Evolutionary conservation across 2,113 vertebrate genomes (phyloP), one percentile per base, ranked within the genome.

Genomic region (Gnathonemus echidnorhynchus): DNA sequence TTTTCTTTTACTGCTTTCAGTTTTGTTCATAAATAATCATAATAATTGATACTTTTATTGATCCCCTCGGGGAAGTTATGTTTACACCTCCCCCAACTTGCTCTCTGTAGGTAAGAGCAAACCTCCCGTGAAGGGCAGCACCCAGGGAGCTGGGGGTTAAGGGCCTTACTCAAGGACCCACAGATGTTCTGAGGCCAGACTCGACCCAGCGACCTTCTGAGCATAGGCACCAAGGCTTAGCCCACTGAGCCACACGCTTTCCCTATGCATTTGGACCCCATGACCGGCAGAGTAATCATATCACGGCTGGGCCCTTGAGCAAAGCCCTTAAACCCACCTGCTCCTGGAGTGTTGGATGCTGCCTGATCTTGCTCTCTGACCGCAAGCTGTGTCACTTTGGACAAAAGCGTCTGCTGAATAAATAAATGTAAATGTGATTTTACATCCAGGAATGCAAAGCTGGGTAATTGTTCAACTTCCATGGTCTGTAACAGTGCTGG

Each of bases 401-500:
- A 70, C 62, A 31, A 70, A 70, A 13, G 62, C 62, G 0, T 11
- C n/a, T 70, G 62, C 62, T 3, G 8, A 66, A 66, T 31, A 66
- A 66, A 66, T 66, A 31, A 70, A 66, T 66, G 62, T 66, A 66
- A 66, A 70, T 70, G 62, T 80, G 35, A 80, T 42, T 80, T 80
- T 42, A 42, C 35, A 42, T 42, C 74, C 74, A 39, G 74, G 74
- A 80, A 42, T 42, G 31, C 74, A 39, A 42, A 42, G 74, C 50
- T 66, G 45, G 15, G 53, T 42, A 86, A 31, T 86, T 58, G 62
- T 86, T 35, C 46, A 9, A 39, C 83, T 9, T 48, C 21, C 46
- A 39, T 86, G 74, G 62, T 31, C n/a, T 84, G 35, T 89, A 77
- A 84, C 89, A 58, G 49, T 17, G 80, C 21, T 86, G 83, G 83